Evolutionary conservation across 2,888 invertebrate species (phyloP), one percentile per base, ranked within the genome.

Genomic region (Homarus gammarus): DNA sequence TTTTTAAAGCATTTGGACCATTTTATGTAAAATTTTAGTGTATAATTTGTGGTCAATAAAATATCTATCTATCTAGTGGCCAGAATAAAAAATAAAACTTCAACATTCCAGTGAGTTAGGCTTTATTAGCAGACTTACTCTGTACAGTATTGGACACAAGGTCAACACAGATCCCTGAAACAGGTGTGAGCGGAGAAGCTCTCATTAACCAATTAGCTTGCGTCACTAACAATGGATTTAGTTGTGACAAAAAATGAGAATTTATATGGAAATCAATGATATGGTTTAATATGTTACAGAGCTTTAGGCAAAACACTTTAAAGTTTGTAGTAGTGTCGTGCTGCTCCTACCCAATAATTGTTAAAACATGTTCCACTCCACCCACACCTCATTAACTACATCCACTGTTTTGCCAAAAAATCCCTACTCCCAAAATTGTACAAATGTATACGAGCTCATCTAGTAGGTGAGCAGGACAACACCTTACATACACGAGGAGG

Each of bases 81-180:
- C n/a, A n/a, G n/a, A n/a, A n/a, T n/a, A n/a, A n/a, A 56, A 73
- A 84, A 73, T 51, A 22, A 22, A 64, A 64, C 5, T 64, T 64
- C 27, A 27, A 8, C 22, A 64, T 61, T 75, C 87, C 87, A 83
- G 83, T 88, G 81, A 82, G 83, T 88, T 88, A 83, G 87, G 87
- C 87, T 90, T 87, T 87, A 79, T 90, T 86, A 86, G 90, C 85
- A 64, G 64, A 87, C 90, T 82, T 85, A 86, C 70, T 82, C 78
- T 87, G 85, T 90, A 82, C 90, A 90, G 82, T 87, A 87, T 75
- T 90, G 90, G 82, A 90, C 84, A 90, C 82, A 73, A 86, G 82
- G 84, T 77, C 85, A 82, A 87, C 86, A 90, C 82, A 90, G 86
- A 90, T 90, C 90, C 90, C 90, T 87, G 90, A 90, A 85, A 90